Evolutionary conservation across 1,140 invertebrate species (phyloP), one percentile per base, ranked within the genome.

Genomic region (Sesamia nonagrioides): DNA sequence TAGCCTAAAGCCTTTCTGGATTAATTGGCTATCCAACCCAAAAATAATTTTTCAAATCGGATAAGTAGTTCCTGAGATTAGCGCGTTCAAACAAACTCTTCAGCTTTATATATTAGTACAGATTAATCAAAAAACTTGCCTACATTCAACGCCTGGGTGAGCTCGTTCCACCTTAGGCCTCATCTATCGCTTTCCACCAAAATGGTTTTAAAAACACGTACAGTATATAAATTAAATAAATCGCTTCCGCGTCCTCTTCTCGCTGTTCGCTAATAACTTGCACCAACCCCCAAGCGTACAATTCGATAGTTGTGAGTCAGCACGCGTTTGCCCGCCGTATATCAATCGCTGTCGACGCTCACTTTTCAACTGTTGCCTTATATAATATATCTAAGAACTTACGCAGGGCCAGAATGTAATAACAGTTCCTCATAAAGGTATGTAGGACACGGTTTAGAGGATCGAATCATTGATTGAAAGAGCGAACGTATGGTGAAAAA

Each of bases 261-360:
- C 69, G 56, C 37, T 74, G 18, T 8, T 50, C 4, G 66, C 72
- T 81, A 80, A 40, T 80, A 7, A 72, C 81, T 86, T 90, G 71
- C 0, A 75, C 84, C 87, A 87, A 15, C 52, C 79, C 0, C 58
- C 75, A 77, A 77, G 66, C 75, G 79, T 86, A 84, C 80, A 88
- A 88, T 81, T 79, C 86, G 82, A 89, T 92, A 92, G 87, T 92
- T 93, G 87, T 90, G 84, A 94, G 91, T 94, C 91, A 83, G 87
- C 84, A 78, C 89, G 88, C 91, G 91, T 94, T 88, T 89, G 91
- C 92, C 87, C 92, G 85, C 84, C 88, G 89, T 94, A 92, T 91
- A 91, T 92, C 91, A 92, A 91, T 89, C 85, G 86, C 90, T 93
- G 91, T 92, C 90, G 89, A 91, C 90, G 89, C 84, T 84, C 86